Base-by-base conservation (phyloP, 1,140 invertebrate genomes). In the Zaprionus ornatus region DNA sequence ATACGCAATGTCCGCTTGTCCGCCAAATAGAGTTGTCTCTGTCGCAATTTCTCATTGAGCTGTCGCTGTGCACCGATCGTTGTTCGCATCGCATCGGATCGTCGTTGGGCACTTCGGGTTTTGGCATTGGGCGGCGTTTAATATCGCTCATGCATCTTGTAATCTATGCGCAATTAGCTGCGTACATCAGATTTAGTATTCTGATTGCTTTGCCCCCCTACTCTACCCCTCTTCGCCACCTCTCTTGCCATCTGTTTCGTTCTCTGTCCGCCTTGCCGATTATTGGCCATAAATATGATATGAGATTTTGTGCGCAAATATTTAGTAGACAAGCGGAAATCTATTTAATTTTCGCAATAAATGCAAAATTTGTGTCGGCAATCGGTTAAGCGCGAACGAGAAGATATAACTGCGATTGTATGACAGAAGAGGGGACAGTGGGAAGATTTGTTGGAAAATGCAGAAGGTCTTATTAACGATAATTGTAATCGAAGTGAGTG, bases 161-260 rank as follows among this genome's bases (percentile, higher is more conserved):
- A 88, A 91, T 91, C 83, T 91, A 91, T 91, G 80, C 65, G 88
- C 87, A 87, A 91, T 91, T 91, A 91, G 87, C 73, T 77, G 79
- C 80, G 83, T 81, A 87, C 74, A 88, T 88, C 81, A 88, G 85
- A 88, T 88, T 88, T 90, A 88, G 81, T 85, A 57, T 90, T 85
- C 85, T 90, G 85, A 88, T 88, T 88, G 85, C 79, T 84, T 90
- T 75, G 40, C 77, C 56, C 55, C 56, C 59, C 60, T n/a, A 29
- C 40, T 13, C 50, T 56, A 32, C 60, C 54, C 40, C 32, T 40
- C 74, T 50, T 23, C 3, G 37, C 29, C 5, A 55, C 52, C 12
- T 60, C 62, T 59, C n/a, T 32, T 29, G 7, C 27, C 29, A 3
- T 50, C 19, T 68, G 45, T 69, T 23, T 23, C 45, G 9, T 57